These are phyloP conservation scores for Condylura cristata DNA, from an alignment of 2,113 vertebrate genomes.

Conservation along the genomic window DNA sequence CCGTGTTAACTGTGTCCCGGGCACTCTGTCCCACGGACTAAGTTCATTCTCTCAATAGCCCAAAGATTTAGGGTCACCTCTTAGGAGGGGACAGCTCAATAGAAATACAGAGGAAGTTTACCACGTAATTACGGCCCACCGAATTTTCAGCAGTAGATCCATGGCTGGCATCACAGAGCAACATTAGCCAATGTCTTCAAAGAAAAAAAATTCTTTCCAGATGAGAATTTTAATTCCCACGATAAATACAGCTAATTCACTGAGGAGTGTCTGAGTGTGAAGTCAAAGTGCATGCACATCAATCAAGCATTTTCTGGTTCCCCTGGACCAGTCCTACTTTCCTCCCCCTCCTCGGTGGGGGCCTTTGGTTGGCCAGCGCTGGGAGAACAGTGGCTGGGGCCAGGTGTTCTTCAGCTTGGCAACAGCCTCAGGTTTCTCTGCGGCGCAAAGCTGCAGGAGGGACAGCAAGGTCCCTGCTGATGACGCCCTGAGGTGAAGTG, in stretches of 20 bases:
- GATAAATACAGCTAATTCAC: neutral
- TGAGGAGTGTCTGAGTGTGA: neutral
- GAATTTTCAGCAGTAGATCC: neutral
- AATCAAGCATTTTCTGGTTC: neutral
- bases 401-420: neutral
- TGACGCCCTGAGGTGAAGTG: neutral
- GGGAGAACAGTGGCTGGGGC: neutral
- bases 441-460: neutral
- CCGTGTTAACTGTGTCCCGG: no score
- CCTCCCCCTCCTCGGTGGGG: neutral
- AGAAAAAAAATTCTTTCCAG: neutral
- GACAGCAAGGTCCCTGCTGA: neutral
- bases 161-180: neutral
- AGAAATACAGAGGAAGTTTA: neutral
- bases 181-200: neutral
- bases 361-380: neutral
- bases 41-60: neutral
- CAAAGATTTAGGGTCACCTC: no score
- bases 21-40: no score
- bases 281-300: neutral
- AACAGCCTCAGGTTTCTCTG: neutral
- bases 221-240: neutral
- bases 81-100: neutral
- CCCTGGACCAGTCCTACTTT: fast-evolving
- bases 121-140: neutral